These are phyloP conservation scores for Eptatretus atami DNA, from an alignment of 2,797 vertebrate genomes.

Conservation along the genomic window DNA sequence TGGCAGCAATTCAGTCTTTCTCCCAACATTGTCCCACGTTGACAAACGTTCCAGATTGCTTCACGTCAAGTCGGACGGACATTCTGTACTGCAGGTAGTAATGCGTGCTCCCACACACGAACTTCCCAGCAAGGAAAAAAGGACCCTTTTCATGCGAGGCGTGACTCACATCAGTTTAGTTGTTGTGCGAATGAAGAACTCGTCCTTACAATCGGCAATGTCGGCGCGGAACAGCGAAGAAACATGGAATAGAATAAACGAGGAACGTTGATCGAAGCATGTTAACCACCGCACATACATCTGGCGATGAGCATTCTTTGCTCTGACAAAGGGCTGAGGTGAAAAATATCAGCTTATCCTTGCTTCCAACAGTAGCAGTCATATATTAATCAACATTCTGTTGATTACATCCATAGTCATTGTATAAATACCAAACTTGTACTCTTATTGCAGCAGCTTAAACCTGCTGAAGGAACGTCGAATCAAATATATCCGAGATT, in stretches of 20 bases:
- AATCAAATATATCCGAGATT: too few relatives aligned
- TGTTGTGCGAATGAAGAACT: too few relatives aligned
- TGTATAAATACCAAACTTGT: too few relatives aligned
- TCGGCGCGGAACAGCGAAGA: neutral
- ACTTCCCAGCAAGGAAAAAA: slow-evolving; percentile 62
- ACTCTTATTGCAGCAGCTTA: too few relatives aligned
- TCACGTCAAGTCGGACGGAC: slow-evolving; percentile 79
- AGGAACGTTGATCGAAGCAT: neutral
- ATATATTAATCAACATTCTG: too few relatives aligned
- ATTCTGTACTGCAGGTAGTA: slow-evolving; percentile 97
- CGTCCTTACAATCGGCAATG: neutral
- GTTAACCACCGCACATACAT: too few relatives aligned
- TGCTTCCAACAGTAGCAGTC: too few relatives aligned
- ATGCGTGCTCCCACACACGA: slow-evolving; percentile 91
- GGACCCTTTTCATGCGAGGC: slow-evolving; percentile 23
- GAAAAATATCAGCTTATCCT: too few relatives aligned
- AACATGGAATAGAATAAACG: slow-evolving; percentile 1
- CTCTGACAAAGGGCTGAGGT: neutral
- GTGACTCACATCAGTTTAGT: neutral
- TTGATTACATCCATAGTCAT: too few relatives aligned
- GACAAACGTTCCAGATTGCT: slow-evolving; percentile 87
- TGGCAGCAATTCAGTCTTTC: slow-evolving; percentile 33
- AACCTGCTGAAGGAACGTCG: too few relatives aligned
- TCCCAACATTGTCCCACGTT: slow-evolving; percentile 71
- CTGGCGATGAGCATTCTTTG: neutral